Evolutionary conservation across 2,113 vertebrate species (phyloP).

Genomic region (Hippolais icterina): DNA sequence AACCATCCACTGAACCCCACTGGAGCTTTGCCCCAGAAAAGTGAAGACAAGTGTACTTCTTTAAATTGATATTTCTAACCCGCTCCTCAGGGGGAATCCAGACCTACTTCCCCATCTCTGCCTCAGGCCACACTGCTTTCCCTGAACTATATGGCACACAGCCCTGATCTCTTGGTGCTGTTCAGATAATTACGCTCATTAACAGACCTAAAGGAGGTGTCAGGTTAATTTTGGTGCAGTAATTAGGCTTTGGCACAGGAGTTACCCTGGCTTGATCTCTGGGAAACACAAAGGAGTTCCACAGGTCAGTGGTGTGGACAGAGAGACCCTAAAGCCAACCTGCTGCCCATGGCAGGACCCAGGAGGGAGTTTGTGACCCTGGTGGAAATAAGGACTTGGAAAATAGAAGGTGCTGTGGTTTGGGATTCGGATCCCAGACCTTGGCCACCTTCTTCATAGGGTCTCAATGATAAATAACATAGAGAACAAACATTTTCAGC

Average conservation of each 20-base stretch:
- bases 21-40: conserved; percentile 19
- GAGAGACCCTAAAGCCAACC: not conserved
- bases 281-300: not conserved
- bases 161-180: not conserved
- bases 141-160: not conserved
- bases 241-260: not conserved
- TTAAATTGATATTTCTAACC: not conserved
- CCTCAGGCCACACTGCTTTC: not conserved
- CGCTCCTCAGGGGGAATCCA: not conserved
- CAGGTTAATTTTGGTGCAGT: not conserved
- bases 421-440: not conserved
- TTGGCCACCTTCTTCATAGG: not conserved
- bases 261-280: not conserved
- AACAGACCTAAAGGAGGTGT: not conserved
- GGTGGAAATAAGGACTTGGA: rapidly evolving
- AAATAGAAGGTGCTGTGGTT: not conserved
- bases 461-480: rapidly evolving
- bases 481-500: not conserved
- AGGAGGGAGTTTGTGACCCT: not conserved
- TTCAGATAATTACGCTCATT: conserved; percentile 25
- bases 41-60: not conserved
- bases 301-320: not conserved
- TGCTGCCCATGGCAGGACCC: rapidly evolving
- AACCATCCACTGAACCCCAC: rapidly evolving
- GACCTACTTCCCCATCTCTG: conserved; percentile 13